Conservation (phyloP, 1,140 invertebrate species). For the Papilio helenus region DNA sequence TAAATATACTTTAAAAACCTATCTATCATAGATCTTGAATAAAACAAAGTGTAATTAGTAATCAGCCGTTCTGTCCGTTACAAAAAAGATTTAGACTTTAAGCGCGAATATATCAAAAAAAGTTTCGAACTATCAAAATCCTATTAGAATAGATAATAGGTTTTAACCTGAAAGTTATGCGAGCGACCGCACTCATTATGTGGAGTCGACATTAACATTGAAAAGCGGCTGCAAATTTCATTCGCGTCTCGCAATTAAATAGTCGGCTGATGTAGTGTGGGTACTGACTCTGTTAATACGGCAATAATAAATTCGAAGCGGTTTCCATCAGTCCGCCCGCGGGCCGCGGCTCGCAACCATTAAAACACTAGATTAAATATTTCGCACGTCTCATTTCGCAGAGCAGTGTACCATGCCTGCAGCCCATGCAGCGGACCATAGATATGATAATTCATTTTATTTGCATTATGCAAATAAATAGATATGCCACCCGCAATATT, state of each 20-base stretch:
- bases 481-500: neutral
- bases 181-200: constrained; percentile 64
- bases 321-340: constrained; percentile 58
- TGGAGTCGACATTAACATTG: constrained; percentile 67
- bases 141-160: neutral
- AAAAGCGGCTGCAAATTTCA: constrained; percentile 74
- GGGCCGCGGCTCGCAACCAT: constrained; percentile 53
- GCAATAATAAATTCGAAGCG: constrained; percentile 76
- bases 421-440: neutral
- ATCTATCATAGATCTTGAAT: too few species aligned
- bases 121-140: neutral
- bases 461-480: constrained; percentile 18
- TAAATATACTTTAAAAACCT: too few species aligned
- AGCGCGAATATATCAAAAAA: neutral
- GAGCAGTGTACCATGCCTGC: constrained; percentile 35
- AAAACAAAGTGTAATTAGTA: too few species aligned
- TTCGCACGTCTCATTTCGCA: constrained; percentile 57
- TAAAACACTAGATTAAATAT: constrained; percentile 69
- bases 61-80: too few species aligned
- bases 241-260: constrained; percentile 74
- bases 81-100: too few species aligned
- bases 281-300: constrained; percentile 67
- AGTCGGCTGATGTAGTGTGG: constrained; percentile 69
- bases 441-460: constrained; percentile 25
- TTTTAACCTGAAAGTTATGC: constrained; percentile 19